These are phyloP conservation scores for Drosophila pseudotalamancana DNA, from an alignment of 2,888 invertebrate genomes.

Conservation along the genomic window DNA sequence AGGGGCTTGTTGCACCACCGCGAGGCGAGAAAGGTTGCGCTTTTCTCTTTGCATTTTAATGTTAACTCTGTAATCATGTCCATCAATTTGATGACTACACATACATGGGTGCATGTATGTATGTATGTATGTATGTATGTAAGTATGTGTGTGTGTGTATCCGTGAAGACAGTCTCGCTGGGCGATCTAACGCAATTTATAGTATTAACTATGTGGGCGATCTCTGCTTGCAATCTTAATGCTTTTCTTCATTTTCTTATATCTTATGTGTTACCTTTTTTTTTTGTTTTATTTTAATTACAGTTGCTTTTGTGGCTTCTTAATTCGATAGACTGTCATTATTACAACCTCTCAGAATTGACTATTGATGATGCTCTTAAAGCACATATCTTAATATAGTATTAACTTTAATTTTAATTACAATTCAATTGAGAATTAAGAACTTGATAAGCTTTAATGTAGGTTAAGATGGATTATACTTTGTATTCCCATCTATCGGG, in stretches of 20 bases:
- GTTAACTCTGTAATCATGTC: constrained; percentile 73
- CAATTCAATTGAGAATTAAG: too few species aligned
- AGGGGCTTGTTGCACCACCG: constrained; percentile 35
- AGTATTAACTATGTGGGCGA: constrained; percentile 41
- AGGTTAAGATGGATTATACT: too few species aligned
- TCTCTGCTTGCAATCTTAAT: constrained; percentile 29
- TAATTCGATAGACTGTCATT: neutral
- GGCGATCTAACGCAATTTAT: constrained; percentile 8
- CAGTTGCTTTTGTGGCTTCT: neutral
- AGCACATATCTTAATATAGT: too few species aligned
- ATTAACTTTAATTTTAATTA: too few species aligned
- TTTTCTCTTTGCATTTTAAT: constrained; percentile 62
- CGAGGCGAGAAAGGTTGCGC: constrained; percentile 75
- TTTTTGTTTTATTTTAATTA: constrained; percentile 9
- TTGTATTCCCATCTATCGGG: too few species aligned
- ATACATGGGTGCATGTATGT: constrained; percentile 5
- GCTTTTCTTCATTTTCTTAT: constrained; percentile 3
- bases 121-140: constrained; percentile 17
- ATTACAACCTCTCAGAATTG: neutral
- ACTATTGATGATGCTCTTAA: neutral
- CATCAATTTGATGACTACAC: constrained; percentile 72
- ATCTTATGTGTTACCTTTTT: constrained; percentile 4
- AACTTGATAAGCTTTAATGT: too few species aligned
- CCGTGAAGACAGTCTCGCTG: constrained; percentile 13
- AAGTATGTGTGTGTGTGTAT: neutral